Evolutionary conservation across 2,888 invertebrate species (phyloP).

Genomic region (Ectemnius lituratus): DNA sequence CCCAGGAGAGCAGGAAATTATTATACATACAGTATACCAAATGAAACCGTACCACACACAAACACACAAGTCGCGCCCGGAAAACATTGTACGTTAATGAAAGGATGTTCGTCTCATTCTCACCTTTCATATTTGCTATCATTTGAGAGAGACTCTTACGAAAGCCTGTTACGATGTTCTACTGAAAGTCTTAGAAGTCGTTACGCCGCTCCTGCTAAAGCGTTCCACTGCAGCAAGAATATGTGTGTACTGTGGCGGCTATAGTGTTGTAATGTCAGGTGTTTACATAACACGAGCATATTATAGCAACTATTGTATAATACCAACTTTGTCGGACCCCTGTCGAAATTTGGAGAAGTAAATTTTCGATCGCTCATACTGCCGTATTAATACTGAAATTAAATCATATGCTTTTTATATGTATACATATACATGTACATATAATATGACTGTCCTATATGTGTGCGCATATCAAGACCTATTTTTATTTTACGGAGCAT

Average conservation of each 20-base stretch:
- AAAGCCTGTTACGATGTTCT: constrained; percentile 45
- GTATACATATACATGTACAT: too few species aligned
- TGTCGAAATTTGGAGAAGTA: too few species aligned
- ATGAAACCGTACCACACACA: constrained; percentile 57
- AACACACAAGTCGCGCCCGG: constrained; percentile 29
- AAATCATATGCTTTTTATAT: too few species aligned
- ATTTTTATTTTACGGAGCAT: too few species aligned
- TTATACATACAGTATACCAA: constrained; percentile 44
- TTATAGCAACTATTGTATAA: not conserved
- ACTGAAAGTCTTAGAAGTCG: constrained; percentile 10
- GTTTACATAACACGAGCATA: not conserved
- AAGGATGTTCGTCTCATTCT: constrained; percentile 58
- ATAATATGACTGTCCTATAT: too few species aligned
- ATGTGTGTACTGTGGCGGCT: not conserved
- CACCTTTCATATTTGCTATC: constrained; percentile 54
- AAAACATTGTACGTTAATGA: constrained; percentile 48
- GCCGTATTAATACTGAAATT: too few species aligned
- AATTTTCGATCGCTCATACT: too few species aligned
- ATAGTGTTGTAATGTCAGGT: not conserved
- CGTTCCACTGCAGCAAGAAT: not conserved
- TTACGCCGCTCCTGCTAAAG: constrained; percentile 9
- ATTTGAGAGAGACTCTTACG: constrained; percentile 41
- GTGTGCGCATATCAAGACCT: too few species aligned
- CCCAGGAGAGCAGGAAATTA: constrained; percentile 46
- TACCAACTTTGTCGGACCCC: too few species aligned